A percentile compares a stretch with the other conserved stretches of the same genome.
Evolutionary conservation across 1,140 invertebrate genomes (phyloP).

Genomic region (Linepithema humile): DNA sequence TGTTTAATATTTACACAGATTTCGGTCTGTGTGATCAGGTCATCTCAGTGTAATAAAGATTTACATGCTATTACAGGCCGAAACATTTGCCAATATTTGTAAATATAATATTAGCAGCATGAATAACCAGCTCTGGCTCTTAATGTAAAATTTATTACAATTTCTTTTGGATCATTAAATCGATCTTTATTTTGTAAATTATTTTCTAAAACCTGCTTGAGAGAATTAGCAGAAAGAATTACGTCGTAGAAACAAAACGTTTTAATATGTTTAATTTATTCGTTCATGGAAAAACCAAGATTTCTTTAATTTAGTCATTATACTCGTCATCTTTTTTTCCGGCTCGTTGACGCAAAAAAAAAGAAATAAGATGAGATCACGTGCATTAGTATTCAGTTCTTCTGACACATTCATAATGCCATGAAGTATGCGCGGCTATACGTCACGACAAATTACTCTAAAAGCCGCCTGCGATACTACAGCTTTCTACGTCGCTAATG

Average conservation of each 20-base stretch:
- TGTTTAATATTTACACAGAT: no score
- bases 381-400: constrained; percentile 20
- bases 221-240: not conserved
- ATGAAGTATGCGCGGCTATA: not conserved
- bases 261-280: constrained; percentile 26
- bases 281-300: no score
- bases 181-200: not conserved
- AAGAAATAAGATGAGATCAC: not conserved
- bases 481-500: not conserved
- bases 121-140: no score
- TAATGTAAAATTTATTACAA: no score
- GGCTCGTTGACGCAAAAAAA: constrained; percentile 2
- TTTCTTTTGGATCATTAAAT: no score
- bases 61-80: no score
- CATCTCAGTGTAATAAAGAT: no score
- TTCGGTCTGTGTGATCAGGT: no score
- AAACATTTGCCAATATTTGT: no score
- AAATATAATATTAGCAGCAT: no score
- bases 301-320: no score
- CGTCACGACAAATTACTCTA: constrained; percentile 9
- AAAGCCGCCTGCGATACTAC: not conserved
- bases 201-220: not conserved
- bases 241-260: not conserved
- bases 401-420: constrained; percentile 25
- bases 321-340: not conserved